Evolutionary conservation across 2,113 vertebrate species (phyloP), one percentile per base, ranked within the genome.

Genomic region (Telmatochromis sp.): DNA sequence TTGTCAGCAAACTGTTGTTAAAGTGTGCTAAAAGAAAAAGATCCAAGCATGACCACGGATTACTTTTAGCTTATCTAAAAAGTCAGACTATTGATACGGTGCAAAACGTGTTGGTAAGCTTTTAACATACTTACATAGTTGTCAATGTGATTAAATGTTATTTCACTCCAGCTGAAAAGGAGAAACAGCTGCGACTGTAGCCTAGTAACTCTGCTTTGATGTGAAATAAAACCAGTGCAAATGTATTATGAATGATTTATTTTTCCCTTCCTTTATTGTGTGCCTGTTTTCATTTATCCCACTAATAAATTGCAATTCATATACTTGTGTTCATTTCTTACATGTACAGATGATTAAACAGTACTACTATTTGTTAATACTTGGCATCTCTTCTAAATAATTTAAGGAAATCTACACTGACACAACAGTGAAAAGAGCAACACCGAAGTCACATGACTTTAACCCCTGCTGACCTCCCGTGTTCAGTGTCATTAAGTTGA

Each of bases 101-200:
- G 11, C 35, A 21, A 68, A 21, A 9, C n/a, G 7, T 40, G 63
- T 23, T 68, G 35, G 63, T 40, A 68, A 68, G 35, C 63, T 40
- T 68, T 68, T 21, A 68, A 21, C 35, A 68, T 68, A 21, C 7
- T 68, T 68, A 40, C 3, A 7, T 40, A 21, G 7, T 13, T 68
- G 63, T 68, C 63, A 68, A 9, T 21, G 63, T 21, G 35, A 68
- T 68, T 68, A 68, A 68, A 23, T 40, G 35, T 14, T 68, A 68
- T 68, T 68, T 40, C 35, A 68, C 35, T 21, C 6, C 2, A 14
- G 35, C 11, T 68, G 35, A 68, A 68, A 68, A 40, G 33, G n/a
- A 21, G 63, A 68, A 68, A 40, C 33, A 13, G 35, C 35, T 40
- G 33, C 6, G 0, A 68, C 33, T 13, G 33, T 21, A 68, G 35